Percentiles rank a stretch among this genome's conserved stretches.
Conservation (phyloP, 2,113 vertebrate species). For the Ahaetulla prasina region DNA sequence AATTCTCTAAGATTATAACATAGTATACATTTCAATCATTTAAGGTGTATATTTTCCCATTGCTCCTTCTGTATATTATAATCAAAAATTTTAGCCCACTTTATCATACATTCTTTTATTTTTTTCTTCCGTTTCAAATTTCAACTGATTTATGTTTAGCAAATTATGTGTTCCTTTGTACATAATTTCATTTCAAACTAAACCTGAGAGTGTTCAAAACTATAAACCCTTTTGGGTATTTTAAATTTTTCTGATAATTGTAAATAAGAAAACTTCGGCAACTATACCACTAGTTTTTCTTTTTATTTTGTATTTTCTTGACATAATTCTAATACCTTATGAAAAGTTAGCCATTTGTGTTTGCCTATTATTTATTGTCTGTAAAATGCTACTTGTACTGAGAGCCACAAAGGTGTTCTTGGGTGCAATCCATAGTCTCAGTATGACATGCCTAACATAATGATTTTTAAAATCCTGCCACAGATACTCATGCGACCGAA, state of each 20-base stretch:
- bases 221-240: neutral
- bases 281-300: neutral
- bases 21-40: neutral
- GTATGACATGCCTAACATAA: neutral
- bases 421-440: neutral
- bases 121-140: neutral
- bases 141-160: neutral
- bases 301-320: neutral
- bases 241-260: neutral
- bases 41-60: neutral
- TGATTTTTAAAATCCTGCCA: neutral
- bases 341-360: neutral
- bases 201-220: neutral
- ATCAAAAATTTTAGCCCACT: neutral
- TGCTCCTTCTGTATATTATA: neutral
- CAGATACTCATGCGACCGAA: neutral
- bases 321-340: neutral
- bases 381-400: neutral
- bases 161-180: neutral
- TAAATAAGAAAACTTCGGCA: neutral
- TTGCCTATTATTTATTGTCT: neutral
- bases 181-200: neutral
- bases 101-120: neutral
- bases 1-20: neutral
- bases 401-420: neutral